phyloP scores from a whole-genome alignment of 1,140 invertebrate genomes.

The Ceratina australensis region DNA sequence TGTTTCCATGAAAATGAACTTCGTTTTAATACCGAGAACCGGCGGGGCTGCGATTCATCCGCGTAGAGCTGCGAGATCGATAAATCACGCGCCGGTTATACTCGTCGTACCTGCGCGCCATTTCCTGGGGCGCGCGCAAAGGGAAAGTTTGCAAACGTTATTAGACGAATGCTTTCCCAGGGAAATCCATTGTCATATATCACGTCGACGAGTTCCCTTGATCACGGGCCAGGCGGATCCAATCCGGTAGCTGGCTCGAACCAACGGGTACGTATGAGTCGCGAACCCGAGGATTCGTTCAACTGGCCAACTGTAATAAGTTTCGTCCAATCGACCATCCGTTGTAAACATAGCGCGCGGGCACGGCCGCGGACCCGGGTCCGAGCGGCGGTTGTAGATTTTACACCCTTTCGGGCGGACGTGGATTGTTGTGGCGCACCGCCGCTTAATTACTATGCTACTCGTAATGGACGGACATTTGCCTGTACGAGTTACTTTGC shows the following conservation, averaged over 20 bases:
- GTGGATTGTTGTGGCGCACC: conserved; percentile 61
- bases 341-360: conserved; percentile 53
- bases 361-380: conserved; percentile 5
- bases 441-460: conserved; percentile 59
- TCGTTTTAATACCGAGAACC: background rate
- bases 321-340: conserved; percentile 54
- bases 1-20: background rate
- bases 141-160: conserved; percentile 40
- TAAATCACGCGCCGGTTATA: conserved; percentile 9
- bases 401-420: conserved; percentile 51
- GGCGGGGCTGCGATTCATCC: background rate
- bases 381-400: conserved; percentile 44
- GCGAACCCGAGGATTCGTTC: conserved; percentile 20
- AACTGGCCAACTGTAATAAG: conserved; percentile 51
- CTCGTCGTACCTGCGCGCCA: background rate
- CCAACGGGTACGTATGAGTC: background rate
- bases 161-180: conserved; percentile 35
- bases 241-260: background rate
- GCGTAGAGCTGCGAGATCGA: background rate
- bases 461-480: conserved; percentile 58
- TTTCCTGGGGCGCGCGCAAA: too few species aligned
- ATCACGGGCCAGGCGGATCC: conserved; percentile 10
- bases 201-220: conserved; percentile 18
- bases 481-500: conserved; percentile 57
- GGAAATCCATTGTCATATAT: conserved; percentile 35